phyloP scores from a whole-genome alignment of 2,797 vertebrate genomes.

The Rhabdomys pumilio region DNA sequence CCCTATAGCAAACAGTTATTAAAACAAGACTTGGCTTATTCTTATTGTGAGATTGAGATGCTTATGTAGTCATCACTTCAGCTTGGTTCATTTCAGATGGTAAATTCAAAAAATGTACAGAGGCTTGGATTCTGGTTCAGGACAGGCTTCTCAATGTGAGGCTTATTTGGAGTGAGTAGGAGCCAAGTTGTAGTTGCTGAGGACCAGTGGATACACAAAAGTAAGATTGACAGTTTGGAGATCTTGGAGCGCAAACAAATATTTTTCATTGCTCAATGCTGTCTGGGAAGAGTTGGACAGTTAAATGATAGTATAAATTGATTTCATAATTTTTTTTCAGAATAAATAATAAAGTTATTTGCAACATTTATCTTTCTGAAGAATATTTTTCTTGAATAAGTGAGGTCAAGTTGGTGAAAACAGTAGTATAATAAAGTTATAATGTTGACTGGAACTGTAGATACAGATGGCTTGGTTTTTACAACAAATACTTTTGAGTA shows the following conservation, averaged over 20 bases:
- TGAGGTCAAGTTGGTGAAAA: slow-evolving; percentile 38
- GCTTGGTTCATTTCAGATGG: slow-evolving; percentile 21
- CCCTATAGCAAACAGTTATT: slow-evolving; percentile 39
- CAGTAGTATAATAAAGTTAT: neutral
- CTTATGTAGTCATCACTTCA: neutral
- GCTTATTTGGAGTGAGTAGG: neutral
- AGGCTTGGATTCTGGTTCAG: slow-evolving; percentile 8
- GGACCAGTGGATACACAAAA: neutral
- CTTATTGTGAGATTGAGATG: neutral
- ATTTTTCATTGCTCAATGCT: neutral
- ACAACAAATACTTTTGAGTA: slow-evolving; percentile 18
- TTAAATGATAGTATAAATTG: slow-evolving; percentile 39
- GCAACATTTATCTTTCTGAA: neutral
- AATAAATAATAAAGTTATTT: slow-evolving; percentile 52
- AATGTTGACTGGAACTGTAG: neutral
- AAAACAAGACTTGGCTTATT: slow-evolving; percentile 59
- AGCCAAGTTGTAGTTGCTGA: neutral
- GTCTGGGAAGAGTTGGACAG: slow-evolving; percentile 2
- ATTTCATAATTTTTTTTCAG: slow-evolving; percentile 38
- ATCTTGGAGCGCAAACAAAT: neutral
- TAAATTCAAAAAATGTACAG: slow-evolving; percentile 10
- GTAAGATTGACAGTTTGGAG: slow-evolving; percentile 19
- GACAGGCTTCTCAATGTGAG: neutral
- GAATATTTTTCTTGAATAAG: slow-evolving; percentile 54
- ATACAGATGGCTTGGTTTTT: slow-evolving; percentile 40